Evolutionary conservation across 2,113 vertebrate genomes (phyloP).

Genomic region (Rhea pennata): DNA sequence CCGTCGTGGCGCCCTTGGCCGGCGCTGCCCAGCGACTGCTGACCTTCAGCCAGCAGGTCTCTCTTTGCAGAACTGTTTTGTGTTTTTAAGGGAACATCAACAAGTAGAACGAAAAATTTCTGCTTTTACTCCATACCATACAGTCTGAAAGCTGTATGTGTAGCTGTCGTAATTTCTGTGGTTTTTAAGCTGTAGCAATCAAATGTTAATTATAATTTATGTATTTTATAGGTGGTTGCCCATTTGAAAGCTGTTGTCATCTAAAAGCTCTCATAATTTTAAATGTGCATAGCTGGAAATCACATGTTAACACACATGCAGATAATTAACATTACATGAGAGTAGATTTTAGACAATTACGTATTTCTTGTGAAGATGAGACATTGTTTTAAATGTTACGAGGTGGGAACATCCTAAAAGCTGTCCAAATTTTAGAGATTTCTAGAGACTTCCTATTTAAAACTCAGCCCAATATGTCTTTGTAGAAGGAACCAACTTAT

Average conservation of each 20-base stretch:
- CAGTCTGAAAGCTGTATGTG: neutral
- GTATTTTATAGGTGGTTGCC: neutral
- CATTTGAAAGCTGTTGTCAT: neutral
- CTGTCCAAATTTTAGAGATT: slow-evolving; percentile 26
- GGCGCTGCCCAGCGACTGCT: slow-evolving; percentile 19
- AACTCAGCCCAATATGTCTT: neutral
- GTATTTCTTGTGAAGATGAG: slow-evolving; percentile 18
- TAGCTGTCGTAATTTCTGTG: neutral
- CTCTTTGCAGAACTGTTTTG: slow-evolving; percentile 46
- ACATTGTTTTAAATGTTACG: slow-evolving; percentile 29
- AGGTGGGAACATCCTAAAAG: neutral
- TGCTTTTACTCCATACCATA: neutral
- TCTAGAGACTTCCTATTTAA: slow-evolving; percentile 28
- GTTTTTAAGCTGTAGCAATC: neutral
- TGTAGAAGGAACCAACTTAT: neutral
- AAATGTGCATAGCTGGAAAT: neutral
- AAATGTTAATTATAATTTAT: neutral
- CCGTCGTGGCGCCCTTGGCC: slow-evolving; percentile 11
- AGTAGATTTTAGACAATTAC: slow-evolving; percentile 27
- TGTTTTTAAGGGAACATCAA: slow-evolving; percentile 56
- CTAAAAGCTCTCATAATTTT: neutral
- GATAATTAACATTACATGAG: slow-evolving; percentile 2
- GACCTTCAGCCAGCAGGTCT: slow-evolving; percentile 63
- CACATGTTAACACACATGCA: neutral
- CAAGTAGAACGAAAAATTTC: neutral